phyloP scores from a whole-genome alignment of 2,113 vertebrate species.

The Corvus moneduloides region DNA sequence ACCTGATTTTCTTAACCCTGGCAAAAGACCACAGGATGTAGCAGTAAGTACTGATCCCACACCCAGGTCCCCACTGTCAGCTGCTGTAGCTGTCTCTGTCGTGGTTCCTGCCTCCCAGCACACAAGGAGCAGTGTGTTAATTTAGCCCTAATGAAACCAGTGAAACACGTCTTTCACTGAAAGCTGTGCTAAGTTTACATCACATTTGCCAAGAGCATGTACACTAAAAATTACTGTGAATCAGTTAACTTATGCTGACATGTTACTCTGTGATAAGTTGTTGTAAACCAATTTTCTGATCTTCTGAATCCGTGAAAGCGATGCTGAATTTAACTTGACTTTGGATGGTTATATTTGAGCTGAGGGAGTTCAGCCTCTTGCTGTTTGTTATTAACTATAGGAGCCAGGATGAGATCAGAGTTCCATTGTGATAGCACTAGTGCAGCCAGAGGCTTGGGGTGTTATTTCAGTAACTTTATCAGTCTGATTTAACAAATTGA shows the following conservation, averaged over 20 bases:
- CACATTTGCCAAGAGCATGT: neutral
- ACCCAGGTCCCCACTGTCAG: neutral
- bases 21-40: neutral
- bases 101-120: neutral
- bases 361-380: neutral
- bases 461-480: neutral
- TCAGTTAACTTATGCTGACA: constrained; percentile 44
- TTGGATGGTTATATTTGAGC: neutral
- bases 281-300: constrained; percentile 32
- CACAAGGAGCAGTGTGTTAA: neutral
- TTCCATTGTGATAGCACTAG: neutral
- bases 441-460: neutral
- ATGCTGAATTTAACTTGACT: neutral
- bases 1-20: neutral
- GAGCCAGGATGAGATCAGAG: neutral
- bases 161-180: neutral
- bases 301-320: neutral
- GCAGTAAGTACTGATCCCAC: neutral
- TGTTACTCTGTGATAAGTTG: constrained; percentile 21
- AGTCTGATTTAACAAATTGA: neutral
- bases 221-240: constrained; percentile 34
- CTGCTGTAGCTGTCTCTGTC: neutral
- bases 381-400: neutral
- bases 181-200: constrained; percentile 14
- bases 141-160: constrained; percentile 18